Evolutionary conservation across 2,113 vertebrate genomes (phyloP), one percentile per base, ranked within the genome.

Genomic region (western clawed frog (Xenopus tropicalis)): DNA sequence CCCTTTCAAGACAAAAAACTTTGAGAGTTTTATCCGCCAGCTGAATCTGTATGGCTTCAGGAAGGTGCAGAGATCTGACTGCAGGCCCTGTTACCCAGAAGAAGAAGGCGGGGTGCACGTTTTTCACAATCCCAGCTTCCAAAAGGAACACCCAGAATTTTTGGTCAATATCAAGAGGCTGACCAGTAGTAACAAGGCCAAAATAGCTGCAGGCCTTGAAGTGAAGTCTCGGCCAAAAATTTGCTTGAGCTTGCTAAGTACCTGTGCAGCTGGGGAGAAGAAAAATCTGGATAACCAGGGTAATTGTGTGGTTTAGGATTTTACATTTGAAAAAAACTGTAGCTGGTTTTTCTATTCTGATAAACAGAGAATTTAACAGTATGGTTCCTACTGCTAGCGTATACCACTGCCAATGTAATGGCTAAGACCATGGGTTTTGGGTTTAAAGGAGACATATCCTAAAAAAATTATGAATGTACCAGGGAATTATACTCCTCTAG

Each of bases 1-100:
- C n/a, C 11, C 80, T 61, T 95, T 96, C 81, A 95, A 91, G 76
- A 92, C 90, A 1, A 88, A 78, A 69, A 92, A 91, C 72, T 96
- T 94, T 80, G 83, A 84, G 21, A 95, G 94, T 82, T 92, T 95
- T 77, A 84, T 94, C 84, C 92, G 93, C 1, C 92, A 96, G 83
- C 91, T 96, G 76, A 94, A 95, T 62, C 87, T 94, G 5, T 96
- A 95, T 11, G 93, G 94, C 59, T 96, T 96, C 80, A 87, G 77
- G 77, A 94, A 93, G 79, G 66, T 76, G 1, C 37, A 25, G 9
- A 80, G 73, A 1, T 78, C 66, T 11, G 62, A 52, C 14, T 44
- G 23, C 69, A 66, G 10, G 20, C 66, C 56, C 1, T 74, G 70
- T 1, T 61, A 66, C 0, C 12, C 6, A 70, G 14, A 29, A 21